phyloP scores from a whole-genome alignment of 2,113 vertebrate species.

The Tupaia chinensis region DNA sequence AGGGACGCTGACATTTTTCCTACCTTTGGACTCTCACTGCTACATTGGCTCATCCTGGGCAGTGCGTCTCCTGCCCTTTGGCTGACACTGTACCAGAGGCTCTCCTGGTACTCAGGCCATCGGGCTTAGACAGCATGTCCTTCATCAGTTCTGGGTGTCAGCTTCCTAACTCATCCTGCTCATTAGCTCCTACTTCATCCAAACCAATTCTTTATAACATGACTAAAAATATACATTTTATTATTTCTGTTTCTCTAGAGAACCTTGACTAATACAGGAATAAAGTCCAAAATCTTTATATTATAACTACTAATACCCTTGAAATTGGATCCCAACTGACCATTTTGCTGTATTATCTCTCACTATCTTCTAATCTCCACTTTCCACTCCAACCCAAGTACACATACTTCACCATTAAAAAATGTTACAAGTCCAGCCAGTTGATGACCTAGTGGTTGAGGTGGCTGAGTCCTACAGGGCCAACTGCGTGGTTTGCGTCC shows the following conservation, averaged over 20 bases:
- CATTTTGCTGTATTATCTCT: neutral
- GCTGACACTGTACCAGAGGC: neutral
- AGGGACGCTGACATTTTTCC: neutral
- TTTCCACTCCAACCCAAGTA: neutral
- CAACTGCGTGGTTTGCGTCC: no score
- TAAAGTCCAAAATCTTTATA: neutral
- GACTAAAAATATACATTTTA: no score
- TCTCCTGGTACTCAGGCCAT: neutral
- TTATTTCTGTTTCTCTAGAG: neutral
- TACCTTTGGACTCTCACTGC: neutral
- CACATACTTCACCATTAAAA: neutral
- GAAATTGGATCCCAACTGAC: neutral
- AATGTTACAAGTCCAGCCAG: no score
- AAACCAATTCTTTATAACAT: no score
- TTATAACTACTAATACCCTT: neutral
- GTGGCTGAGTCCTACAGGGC: no score
- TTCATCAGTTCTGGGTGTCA: no score
- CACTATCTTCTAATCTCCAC: neutral
- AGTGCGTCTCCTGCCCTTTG: neutral
- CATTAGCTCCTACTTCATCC: no score
- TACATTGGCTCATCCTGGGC: neutral
- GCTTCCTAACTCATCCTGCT: no score
- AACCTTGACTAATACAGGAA: neutral
- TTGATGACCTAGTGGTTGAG: no score
- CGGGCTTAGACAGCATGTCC: neutral